A percentile compares a stretch with the other conserved stretches of the same genome.
Evolutionary conservation across 2,888 invertebrate genomes (phyloP).

Genomic region (Brachycybe producta): DNA sequence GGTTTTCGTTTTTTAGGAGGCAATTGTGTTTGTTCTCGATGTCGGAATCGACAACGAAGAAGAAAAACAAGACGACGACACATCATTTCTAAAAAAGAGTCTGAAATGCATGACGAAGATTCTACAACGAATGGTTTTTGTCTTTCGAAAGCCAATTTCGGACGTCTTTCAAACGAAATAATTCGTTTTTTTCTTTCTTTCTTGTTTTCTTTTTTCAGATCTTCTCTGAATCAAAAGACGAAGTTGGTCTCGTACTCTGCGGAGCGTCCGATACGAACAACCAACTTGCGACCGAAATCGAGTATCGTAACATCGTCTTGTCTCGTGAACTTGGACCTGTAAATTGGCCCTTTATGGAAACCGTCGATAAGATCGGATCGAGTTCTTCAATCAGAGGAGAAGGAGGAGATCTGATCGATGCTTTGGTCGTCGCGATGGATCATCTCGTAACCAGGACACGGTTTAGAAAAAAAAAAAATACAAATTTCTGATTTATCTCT

Average conservation of each 20-base stretch:
- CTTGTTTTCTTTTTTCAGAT: slow-evolving; percentile 36
- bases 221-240: slow-evolving; percentile 50
- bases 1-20: not conserved
- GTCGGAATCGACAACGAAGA: not conserved
- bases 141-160: not conserved
- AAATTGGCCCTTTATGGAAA: slow-evolving; percentile 3
- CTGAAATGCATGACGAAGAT: not conserved
- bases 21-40: slow-evolving; percentile 5
- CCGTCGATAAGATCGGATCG: not conserved
- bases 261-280: slow-evolving; percentile 47
- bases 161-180: not conserved
- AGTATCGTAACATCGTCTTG: slow-evolving; percentile 7
- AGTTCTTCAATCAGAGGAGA: not conserved
- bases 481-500: not conserved
- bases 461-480: not conserved
- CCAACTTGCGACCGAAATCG: slow-evolving; percentile 28
- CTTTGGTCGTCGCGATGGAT: slow-evolving; percentile 35
- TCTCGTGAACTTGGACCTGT: not conserved
- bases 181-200: not conserved
- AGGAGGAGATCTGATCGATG: slow-evolving; percentile 29
- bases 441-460: slow-evolving; percentile 24
- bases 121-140: slow-evolving; percentile 6
- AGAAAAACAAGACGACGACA: not conserved
- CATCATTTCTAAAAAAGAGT: slow-evolving; percentile 1
- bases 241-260: slow-evolving; percentile 48